Conservation (phyloP, 2,888 invertebrate genomes). For the Thera britannica region DNA sequence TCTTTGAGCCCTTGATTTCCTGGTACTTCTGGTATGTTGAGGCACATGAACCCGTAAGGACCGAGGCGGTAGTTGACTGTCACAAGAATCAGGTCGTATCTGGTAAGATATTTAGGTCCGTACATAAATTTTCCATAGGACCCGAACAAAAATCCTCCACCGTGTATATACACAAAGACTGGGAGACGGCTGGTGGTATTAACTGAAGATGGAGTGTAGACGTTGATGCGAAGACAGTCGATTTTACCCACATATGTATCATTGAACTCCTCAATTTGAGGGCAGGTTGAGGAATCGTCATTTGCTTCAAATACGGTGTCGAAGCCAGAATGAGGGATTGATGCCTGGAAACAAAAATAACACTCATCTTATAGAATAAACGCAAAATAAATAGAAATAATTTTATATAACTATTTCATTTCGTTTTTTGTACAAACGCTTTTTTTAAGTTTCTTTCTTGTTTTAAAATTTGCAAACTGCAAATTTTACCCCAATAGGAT, state of each 20-base stretch:
- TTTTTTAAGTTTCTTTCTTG: too few relatives aligned
- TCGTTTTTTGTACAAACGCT: too few relatives aligned
- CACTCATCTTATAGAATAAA: too few relatives aligned
- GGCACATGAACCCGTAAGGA: slow-evolving; percentile 68
- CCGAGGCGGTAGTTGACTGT: slow-evolving; percentile 67
- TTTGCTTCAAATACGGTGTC: slow-evolving; percentile 57
- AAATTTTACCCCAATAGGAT: too few relatives aligned
- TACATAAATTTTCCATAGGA: slow-evolving; percentile 48
- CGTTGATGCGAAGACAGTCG: slow-evolving; percentile 60
- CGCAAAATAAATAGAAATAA: too few relatives aligned
- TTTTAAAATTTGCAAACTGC: too few relatives aligned
- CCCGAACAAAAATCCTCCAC: slow-evolving; percentile 56
- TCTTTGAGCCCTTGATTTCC: slow-evolving; percentile 71
- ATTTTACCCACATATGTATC: slow-evolving; percentile 49
- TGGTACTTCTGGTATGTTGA: slow-evolving; percentile 56
- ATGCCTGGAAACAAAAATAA: slow-evolving; percentile 44
- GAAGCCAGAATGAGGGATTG: slow-evolving; percentile 54
- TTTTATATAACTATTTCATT: too few relatives aligned
- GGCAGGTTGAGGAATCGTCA: slow-evolving; percentile 60
- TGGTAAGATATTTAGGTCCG: slow-evolving; percentile 57
- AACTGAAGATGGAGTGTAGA: slow-evolving; percentile 58
- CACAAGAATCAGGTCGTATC: slow-evolving; percentile 60
- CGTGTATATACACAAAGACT: slow-evolving; percentile 63
- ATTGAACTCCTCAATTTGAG: slow-evolving; percentile 56
- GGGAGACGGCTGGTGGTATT: slow-evolving; percentile 51